phyloP scores from a whole-genome alignment of 2,797 vertebrate genomes.

The Kryptopterus vitreolus region DNA sequence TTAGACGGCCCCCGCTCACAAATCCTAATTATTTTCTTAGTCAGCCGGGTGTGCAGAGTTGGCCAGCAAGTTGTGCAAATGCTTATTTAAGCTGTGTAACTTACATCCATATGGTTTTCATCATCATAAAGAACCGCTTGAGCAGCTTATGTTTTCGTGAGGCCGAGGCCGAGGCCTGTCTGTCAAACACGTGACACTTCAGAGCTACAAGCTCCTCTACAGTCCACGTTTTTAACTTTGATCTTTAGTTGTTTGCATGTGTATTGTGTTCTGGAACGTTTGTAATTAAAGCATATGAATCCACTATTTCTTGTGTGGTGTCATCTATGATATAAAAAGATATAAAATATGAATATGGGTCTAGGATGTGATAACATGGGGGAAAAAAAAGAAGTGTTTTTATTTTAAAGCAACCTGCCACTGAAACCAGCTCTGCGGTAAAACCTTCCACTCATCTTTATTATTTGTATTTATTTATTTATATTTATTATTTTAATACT shows the following conservation, averaged over 20 bases:
- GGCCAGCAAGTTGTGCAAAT: conserved; percentile 62
- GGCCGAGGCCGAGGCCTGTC: conserved; percentile 55
- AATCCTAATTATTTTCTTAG: conserved; percentile 63
- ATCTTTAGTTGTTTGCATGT: conserved; percentile 8
- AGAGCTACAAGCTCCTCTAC: conserved; percentile 21
- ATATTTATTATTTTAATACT: too few relatives aligned
- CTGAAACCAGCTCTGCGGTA: neutral
- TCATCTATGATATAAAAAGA: neutral
- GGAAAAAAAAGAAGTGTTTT: neutral
- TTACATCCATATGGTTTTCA: conserved; percentile 62
- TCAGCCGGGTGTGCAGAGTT: conserved; percentile 58
- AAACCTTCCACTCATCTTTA: too few relatives aligned
- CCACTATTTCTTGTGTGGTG: neutral
- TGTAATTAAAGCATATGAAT: conserved; percentile 26
- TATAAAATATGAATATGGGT: neutral
- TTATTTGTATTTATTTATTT: too few relatives aligned
- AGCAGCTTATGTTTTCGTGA: conserved; percentile 56
- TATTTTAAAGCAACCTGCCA: neutral
- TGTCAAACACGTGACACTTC: conserved; percentile 54
- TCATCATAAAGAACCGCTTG: conserved; percentile 61
- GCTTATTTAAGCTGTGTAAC: conserved; percentile 63
- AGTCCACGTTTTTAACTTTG: conserved; percentile 30
- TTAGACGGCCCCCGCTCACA: conserved; percentile 48
- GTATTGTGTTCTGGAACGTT: conserved; percentile 20
- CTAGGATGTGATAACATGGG: neutral